Evolutionary conservation across 2,888 invertebrate species (phyloP), one percentile per base, ranked within the genome.

Genomic region (Acronicta alni): DNA sequence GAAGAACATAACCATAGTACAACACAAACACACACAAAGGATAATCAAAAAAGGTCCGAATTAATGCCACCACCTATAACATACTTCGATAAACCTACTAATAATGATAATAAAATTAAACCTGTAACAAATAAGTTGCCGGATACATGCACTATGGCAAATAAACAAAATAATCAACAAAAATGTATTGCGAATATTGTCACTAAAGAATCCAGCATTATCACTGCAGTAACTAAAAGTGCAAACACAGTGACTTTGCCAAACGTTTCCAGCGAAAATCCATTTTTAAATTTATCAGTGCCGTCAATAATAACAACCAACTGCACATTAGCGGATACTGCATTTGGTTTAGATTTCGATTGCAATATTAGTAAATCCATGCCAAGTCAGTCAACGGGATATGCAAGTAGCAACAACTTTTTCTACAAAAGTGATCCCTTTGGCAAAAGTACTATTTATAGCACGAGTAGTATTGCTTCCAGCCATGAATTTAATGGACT

Each of bases 391-490:
- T 67, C 90, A 12, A 78, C 85, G 37, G 85, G 75, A 60, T 89
- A 86, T 57, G 83, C 70, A 5, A 87, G 79, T 61, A 88, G 82
- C 61, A 89, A 83, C 66, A 93, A 91, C 74, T 83, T 93, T 57
- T 93, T 93, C 68, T 93, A 92, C 63, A 94, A 94, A 83, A 85
- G 85, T 67, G 94, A 94, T 74, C 89, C 93, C 47, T 92, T 93
- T 72, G 88, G 84, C 3, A 94, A 93, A 73, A 93, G 83, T 74
- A 85, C 88, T 26, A 93, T 93, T 77, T 93, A 93, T 59, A 93
- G 93, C 67, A 93, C 93, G 8, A 93, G 93, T 72, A 92, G 82
- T 75, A 92, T 94, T 57, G 86, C 93, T 32, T 87, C 93, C 17
- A 88, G 89, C 18, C 94, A 93, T 64, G 94, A 94, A 67, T 94